Base-by-base conservation (phyloP, 2,113 vertebrate species). In the Peromyscus maniculatus region DNA sequence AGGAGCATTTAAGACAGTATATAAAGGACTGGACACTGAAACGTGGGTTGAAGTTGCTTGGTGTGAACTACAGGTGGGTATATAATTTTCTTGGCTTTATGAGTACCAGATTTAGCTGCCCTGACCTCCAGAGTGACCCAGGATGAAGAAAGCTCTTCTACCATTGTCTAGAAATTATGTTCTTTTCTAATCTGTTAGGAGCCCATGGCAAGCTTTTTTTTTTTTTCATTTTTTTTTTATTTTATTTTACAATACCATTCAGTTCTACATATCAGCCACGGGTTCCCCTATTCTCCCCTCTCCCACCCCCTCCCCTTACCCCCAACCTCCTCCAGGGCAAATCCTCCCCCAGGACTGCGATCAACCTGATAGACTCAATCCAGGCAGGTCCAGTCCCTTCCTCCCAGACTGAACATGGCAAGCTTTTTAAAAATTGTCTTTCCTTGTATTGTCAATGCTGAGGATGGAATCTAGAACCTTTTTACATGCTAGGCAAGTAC, bases 1-100 rank as follows among this genome's bases (percentile, higher is more conserved):
- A 97, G 99, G 99, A 96, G 99, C 99, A 59, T 99, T 99, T 98
- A 99, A 99, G 98, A 99, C 99, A 0, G 99, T 99, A 36, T 99
- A 99, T 97, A 99, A 99, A 98, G 99, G 99, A 92, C 98, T 99
- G 93, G 99, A 99, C 98, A 99, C 99, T 0, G 99, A 99, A 96
- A 99, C 99, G 0, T 99, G 99, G 99, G 99, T 99, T 96, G 99
- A 99, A 97, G 99, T 99, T 97, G 99, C 99, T 95, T 99, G 99
- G 99, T 99, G 99, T 96, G 99, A 99, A 97, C 98, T 99, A 91
- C 99, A 99, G 99, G 99, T 99, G 95, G 98, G 99, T 98, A 83
- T 88, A 94, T 66, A 90, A 94, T 96, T 52, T 96, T 93, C 31
- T 87, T 96, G 74, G n/a, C 88, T 82, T 96, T 94, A 91, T 94